Evolutionary conservation across 1,140 invertebrate genomes (phyloP).

Genomic region (Nephila pilipes): DNA sequence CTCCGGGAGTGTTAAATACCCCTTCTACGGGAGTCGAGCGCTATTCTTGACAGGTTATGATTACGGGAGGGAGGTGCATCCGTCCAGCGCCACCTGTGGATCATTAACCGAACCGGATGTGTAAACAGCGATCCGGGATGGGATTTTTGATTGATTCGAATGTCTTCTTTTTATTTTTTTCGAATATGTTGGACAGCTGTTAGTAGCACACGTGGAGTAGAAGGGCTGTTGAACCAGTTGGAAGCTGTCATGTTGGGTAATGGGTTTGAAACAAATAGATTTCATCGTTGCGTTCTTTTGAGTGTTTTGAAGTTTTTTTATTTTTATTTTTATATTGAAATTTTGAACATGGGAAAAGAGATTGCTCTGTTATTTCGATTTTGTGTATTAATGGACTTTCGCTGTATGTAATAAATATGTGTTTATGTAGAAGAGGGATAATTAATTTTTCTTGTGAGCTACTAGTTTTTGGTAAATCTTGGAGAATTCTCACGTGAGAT

Average conservation of each 20-base stretch:
- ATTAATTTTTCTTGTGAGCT: too few species aligned
- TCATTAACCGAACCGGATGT: slow-evolving; percentile 69
- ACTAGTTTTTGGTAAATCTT: too few species aligned
- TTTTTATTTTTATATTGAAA: too few species aligned
- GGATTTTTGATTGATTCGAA: slow-evolving; percentile 49
- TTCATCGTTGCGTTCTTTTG: too few species aligned
- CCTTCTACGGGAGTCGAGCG: not conserved
- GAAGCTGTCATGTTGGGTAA: not conserved
- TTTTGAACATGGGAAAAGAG: too few species aligned
- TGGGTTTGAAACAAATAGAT: too few species aligned
- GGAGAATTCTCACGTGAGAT: too few species aligned
- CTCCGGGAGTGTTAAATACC: not conserved
- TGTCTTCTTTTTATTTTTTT: not conserved
- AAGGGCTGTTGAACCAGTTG: slow-evolving; percentile 32
- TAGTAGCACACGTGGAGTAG: not conserved
- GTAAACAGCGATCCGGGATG: slow-evolving; percentile 53
- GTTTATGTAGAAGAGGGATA: too few species aligned
- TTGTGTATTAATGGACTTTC: too few species aligned
- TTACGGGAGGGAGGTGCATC: not conserved
- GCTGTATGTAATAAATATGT: too few species aligned
- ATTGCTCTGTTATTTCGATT: too few species aligned
- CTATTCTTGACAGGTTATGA: slow-evolving; percentile 66
- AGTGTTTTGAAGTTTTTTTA: too few species aligned
- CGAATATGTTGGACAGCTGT: not conserved
- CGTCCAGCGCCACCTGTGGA: slow-evolving; percentile 69